Conservation (phyloP, 2,888 invertebrate species). For the Entomobrya multifasciata region DNA sequence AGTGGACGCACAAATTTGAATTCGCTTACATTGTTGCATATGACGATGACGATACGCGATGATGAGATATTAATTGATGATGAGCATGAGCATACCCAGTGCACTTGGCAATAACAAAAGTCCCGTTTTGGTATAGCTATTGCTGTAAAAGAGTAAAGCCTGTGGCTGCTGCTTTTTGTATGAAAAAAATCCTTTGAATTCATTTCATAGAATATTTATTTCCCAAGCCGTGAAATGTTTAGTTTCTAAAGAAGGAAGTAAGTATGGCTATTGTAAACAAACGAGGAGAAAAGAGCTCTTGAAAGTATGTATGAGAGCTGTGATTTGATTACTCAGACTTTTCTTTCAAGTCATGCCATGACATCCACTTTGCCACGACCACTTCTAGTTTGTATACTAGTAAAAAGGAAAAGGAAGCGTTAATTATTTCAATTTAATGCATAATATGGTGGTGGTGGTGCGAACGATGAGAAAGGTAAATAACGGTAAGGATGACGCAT, state of each 20-base stretch:
- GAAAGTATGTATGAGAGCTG: not conserved
- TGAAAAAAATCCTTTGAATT: no score
- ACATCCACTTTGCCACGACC: conserved; percentile 10
- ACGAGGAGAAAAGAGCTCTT: conserved; percentile 38
- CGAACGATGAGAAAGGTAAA: conserved; percentile 55
- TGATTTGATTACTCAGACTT: conserved; percentile 46
- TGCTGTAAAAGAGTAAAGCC: not conserved
- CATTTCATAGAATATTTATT: not conserved
- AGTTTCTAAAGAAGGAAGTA: not conserved
- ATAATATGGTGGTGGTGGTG: not conserved
- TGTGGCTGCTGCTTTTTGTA: not conserved
- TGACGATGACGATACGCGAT: not conserved
- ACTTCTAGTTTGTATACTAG: not conserved
- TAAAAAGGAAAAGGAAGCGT: conserved; percentile 59
- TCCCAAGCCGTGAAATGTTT: conserved; percentile 12
- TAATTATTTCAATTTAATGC: conserved; percentile 54
- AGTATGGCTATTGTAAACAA: not conserved
- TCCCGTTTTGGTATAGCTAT: conserved; percentile 21
- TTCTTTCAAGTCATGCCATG: conserved; percentile 9
- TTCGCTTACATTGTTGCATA: not conserved
- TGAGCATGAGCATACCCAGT: conserved; percentile 1
- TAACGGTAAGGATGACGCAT: conserved; percentile 40
- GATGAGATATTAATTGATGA: not conserved
- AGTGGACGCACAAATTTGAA: not conserved
- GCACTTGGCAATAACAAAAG: conserved; percentile 10